Evolutionary conservation across 1,140 invertebrate species (phyloP).

Genomic region (Penaeus chinensis): DNA sequence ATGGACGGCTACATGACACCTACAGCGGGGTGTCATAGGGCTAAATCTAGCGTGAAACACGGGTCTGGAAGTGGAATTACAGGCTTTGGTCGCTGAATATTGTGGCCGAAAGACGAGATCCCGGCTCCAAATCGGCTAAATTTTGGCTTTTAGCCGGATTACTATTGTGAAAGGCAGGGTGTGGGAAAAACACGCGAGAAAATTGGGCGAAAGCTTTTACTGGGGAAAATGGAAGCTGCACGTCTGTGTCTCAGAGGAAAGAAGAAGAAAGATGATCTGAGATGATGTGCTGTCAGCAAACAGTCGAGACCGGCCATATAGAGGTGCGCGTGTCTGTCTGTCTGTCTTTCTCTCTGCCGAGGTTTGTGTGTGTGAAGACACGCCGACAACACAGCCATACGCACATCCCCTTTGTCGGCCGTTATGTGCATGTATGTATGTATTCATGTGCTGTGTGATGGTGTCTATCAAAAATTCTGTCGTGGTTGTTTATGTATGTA

Average conservation of each 20-base stretch:
- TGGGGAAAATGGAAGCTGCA: constrained; percentile 1
- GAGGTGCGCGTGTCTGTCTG: constrained; percentile 24
- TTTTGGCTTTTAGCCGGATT: constrained; percentile 57
- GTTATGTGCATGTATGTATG: no score
- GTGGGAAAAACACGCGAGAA: constrained; percentile 46
- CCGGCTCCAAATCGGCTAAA: constrained; percentile 55
- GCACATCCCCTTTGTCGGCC: no score
- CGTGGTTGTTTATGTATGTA: no score
- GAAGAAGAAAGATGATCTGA: background rate
- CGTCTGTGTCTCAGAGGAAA: background rate
- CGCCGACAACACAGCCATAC: no score
- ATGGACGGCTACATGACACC: constrained; percentile 41
- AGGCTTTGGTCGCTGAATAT: constrained; percentile 42
- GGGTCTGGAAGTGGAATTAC: constrained; percentile 34
- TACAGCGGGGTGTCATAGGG: constrained; percentile 28
- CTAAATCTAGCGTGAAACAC: constrained; percentile 30
- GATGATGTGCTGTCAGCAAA: background rate
- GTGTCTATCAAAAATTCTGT: no score
- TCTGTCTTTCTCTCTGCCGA: background rate
- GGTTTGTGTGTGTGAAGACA: no score
- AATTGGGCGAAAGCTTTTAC: constrained; percentile 44
- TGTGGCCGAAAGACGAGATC: constrained; percentile 40
- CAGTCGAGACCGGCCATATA: background rate
- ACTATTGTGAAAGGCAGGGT: constrained; percentile 50
- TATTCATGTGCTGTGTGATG: no score